These are phyloP conservation scores for Suricata suricatta DNA, from an alignment of 2,113 vertebrate genomes.

Conservation along the genomic window DNA sequence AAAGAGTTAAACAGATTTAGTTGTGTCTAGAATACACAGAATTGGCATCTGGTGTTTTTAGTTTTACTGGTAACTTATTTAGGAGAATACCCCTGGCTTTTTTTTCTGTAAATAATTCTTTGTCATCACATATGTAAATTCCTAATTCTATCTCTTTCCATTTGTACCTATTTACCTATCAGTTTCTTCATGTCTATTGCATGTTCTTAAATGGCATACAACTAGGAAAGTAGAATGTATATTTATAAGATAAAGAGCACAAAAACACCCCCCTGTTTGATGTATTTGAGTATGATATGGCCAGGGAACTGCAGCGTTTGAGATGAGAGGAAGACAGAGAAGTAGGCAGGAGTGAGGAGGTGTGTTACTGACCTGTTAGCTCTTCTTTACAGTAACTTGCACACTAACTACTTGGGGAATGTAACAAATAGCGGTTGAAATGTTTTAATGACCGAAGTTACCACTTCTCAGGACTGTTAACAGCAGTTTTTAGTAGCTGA, in stretches of 20 bases:
- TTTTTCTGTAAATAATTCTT: not conserved
- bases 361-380: not conserved
- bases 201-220: not conserved
- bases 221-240: not conserved
- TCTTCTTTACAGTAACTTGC: not conserved
- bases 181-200: not conserved
- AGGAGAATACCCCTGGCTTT: not conserved
- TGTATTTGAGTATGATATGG: not conserved
- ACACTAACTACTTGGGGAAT: not conserved
- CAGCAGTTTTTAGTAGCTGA: not conserved
- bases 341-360: not conserved
- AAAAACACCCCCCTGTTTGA: not conserved
- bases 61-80: not conserved
- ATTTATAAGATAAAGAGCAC: not conserved
- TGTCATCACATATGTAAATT: not conserved
- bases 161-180: not conserved
- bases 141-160: not conserved
- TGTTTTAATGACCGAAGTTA: not conserved
- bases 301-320: not conserved
- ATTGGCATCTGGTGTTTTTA: not conserved
- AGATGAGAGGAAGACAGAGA: not conserved
- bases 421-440: not conserved
- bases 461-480: not conserved
- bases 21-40: not conserved
- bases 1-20: not conserved